Conservation (phyloP, 2,888 invertebrate genomes). For the Nymphalis c-album region DNA sequence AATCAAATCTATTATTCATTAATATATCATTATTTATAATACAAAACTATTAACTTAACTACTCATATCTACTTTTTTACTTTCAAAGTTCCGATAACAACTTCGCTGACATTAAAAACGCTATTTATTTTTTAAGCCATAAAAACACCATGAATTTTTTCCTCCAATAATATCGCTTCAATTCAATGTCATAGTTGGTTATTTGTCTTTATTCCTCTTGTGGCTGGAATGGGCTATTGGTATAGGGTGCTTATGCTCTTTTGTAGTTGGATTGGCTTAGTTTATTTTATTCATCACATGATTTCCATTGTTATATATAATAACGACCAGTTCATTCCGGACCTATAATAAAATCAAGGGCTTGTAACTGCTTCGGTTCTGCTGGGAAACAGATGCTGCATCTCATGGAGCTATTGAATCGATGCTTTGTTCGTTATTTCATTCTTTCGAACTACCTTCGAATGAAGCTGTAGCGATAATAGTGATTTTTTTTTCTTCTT, state of each 20-base stretch:
- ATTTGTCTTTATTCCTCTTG: too few species aligned
- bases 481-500: constrained; percentile 20
- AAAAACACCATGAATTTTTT: too few species aligned
- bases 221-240: too few species aligned
- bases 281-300: not conserved
- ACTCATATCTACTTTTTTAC: too few species aligned
- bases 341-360: constrained; percentile 22
- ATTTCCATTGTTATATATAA: constrained; percentile 14
- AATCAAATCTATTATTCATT: too few species aligned
- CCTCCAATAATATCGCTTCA: too few species aligned
- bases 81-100: too few species aligned
- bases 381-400: constrained; percentile 25
- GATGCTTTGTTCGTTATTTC: constrained; percentile 21
- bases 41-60: too few species aligned
- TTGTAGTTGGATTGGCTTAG: not conserved
- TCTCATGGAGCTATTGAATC: constrained; percentile 28
- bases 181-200: too few species aligned
- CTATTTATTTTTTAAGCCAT: too few species aligned
- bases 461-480: constrained; percentile 26
- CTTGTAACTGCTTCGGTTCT: constrained; percentile 23
- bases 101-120: too few species aligned
- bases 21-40: too few species aligned
- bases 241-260: not conserved
- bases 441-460: constrained; percentile 18
- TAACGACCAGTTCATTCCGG: constrained; percentile 13